Evolutionary conservation across 2,888 invertebrate genomes (phyloP).

Genomic region (Papilio protenor): DNA sequence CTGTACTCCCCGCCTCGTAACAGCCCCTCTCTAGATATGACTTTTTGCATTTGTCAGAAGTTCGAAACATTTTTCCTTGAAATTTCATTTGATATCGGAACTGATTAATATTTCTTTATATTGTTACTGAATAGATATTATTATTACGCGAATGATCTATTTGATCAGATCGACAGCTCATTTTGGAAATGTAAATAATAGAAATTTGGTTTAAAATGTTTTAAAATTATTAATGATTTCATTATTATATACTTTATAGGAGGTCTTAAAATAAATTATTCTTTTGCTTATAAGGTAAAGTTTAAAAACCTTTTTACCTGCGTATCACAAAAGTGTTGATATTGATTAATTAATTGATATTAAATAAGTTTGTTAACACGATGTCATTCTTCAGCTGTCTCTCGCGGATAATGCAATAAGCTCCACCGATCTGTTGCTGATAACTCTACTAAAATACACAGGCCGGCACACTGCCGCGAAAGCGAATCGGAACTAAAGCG

Average conservation of each 20-base stretch:
- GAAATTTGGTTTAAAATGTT: background rate
- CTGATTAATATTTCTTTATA: background rate
- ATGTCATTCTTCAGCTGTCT: slow-evolving; percentile 34
- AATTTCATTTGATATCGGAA: background rate
- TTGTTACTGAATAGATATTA: background rate
- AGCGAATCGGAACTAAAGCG: background rate
- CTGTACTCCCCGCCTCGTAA: slow-evolving; percentile 65
- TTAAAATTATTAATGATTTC: background rate
- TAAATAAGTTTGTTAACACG: slow-evolving; percentile 41
- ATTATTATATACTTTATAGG: background rate
- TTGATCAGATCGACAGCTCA: background rate
- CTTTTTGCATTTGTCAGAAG: slow-evolving; percentile 75
- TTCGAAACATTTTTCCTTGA: slow-evolving; percentile 57
- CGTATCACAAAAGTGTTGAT: slow-evolving; percentile 35
- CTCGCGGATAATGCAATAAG: slow-evolving; percentile 41
- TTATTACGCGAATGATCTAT: background rate
- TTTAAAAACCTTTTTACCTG: slow-evolving; percentile 34
- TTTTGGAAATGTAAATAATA: background rate
- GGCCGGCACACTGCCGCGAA: background rate
- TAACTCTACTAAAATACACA: slow-evolving; percentile 40
- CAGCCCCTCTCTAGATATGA: slow-evolving; percentile 69
- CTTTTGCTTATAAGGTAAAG: slow-evolving; percentile 34
- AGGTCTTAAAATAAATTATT: slow-evolving; percentile 11
- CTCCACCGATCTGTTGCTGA: slow-evolving; percentile 37
- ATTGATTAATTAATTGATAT: slow-evolving; percentile 40